phyloP scores from a whole-genome alignment of 2,797 vertebrate genomes.

The Taenioides sp. region DNA sequence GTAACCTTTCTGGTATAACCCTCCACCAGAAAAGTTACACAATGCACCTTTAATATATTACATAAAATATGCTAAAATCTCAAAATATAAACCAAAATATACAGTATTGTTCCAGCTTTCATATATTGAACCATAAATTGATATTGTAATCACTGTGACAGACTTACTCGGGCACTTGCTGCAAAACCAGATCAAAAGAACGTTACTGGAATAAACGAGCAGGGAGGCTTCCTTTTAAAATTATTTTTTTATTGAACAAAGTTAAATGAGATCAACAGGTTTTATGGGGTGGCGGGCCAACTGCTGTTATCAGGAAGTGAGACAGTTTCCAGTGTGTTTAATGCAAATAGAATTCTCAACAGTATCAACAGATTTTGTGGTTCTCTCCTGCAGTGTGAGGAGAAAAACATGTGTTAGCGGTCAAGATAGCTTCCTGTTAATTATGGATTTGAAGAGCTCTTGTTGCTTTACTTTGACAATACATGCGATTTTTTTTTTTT shows the following conservation, averaged over 20 bases:
- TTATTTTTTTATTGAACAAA: slow-evolving; percentile 45
- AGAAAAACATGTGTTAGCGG: slow-evolving; percentile 36
- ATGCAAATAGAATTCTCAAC: slow-evolving; percentile 26
- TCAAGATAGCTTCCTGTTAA: slow-evolving; percentile 41
- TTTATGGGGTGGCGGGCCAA: slow-evolving; percentile 48
- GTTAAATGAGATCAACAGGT: slow-evolving; percentile 63
- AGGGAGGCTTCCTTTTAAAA: slow-evolving; percentile 46
- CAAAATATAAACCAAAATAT: too few species aligned
- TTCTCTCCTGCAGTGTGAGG: slow-evolving; percentile 7
- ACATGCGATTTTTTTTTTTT: slow-evolving; percentile 34
- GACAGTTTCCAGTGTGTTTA: slow-evolving; percentile 24
- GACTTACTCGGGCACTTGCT: slow-evolving; percentile 30
- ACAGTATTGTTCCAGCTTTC: too few species aligned
- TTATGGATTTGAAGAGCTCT: slow-evolving; percentile 47
- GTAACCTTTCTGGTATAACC: too few species aligned
- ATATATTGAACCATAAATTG: too few species aligned
- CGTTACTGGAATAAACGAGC: slow-evolving; percentile 44
- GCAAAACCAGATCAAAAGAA: slow-evolving; percentile 42
- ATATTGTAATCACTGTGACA: too few species aligned
- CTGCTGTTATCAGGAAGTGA: slow-evolving; percentile 50
- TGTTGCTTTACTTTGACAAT: slow-evolving; percentile 31
- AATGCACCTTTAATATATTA: too few species aligned
- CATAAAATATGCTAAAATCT: too few species aligned
- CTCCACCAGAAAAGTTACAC: too few species aligned
- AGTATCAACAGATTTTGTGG: slow-evolving; percentile 37